phyloP scores from a whole-genome alignment of 2,888 invertebrate genomes.

The Zeuzera pyrina region DNA sequence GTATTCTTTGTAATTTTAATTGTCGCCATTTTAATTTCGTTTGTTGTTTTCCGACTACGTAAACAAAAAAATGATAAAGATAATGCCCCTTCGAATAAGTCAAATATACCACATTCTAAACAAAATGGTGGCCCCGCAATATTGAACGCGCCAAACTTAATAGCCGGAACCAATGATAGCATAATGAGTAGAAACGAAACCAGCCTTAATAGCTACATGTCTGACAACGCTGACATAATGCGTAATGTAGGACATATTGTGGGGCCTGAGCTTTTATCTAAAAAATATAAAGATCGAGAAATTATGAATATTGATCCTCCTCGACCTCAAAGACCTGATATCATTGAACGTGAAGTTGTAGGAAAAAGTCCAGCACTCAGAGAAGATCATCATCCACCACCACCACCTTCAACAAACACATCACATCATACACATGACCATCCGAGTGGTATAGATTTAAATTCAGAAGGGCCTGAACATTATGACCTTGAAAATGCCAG shows the following conservation, averaged over 20 bases:
- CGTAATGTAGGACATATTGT: conserved; percentile 85
- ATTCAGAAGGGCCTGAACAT: conserved; percentile 89
- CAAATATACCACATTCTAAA: conserved; percentile 82
- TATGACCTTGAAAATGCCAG: conserved; percentile 98
- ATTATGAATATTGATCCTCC: conserved; percentile 80
- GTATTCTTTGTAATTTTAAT: conserved; percentile 93
- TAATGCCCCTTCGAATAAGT: conserved; percentile 75
- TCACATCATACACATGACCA: conserved; percentile 83
- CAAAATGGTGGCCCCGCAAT: conserved; percentile 82
- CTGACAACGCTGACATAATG: conserved; percentile 82
- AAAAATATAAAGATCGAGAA: conserved; percentile 91
- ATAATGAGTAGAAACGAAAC: conserved; percentile 81
- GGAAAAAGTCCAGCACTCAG: conserved; percentile 86
- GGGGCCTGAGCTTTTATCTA: conserved; percentile 88
- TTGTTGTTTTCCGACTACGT: conserved; percentile 91
- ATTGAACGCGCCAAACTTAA: conserved; percentile 78
- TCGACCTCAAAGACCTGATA: conserved; percentile 91
- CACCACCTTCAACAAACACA: conserved; percentile 82
- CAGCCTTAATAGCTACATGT: conserved; percentile 79
- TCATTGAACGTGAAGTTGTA: conserved; percentile 91
- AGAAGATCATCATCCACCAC: conserved; percentile 85
- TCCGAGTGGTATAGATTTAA: conserved; percentile 81
- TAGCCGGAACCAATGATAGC: conserved; percentile 78
- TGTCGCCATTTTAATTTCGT: conserved; percentile 91
- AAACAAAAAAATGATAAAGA: conserved; percentile 91